Evolutionary conservation across 2,888 invertebrate species (phyloP).

Genomic region (Cabera pusaria): DNA sequence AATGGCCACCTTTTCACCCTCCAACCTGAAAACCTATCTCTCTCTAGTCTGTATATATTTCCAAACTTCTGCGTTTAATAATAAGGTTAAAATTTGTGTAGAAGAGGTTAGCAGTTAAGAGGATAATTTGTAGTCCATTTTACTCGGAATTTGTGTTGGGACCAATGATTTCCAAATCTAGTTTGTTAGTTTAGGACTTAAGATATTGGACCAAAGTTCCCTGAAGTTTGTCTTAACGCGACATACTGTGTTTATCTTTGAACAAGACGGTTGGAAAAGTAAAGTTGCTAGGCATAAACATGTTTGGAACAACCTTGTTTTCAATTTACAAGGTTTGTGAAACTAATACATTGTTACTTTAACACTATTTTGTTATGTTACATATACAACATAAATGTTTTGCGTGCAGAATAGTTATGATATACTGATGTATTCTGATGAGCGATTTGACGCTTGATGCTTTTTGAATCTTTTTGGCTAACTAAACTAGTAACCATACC

Average conservation of each 20-base stretch:
- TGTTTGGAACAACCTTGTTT: slow-evolving; percentile 2
- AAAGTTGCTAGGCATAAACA: background rate
- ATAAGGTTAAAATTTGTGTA: slow-evolving; percentile 25
- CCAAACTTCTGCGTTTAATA: too few species aligned
- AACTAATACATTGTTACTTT: too few species aligned
- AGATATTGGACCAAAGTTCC: slow-evolving; percentile 45
- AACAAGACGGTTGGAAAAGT: too few species aligned
- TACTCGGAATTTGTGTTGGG: slow-evolving; percentile 44
- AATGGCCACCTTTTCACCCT: slow-evolving; percentile 29
- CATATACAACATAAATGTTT: too few species aligned
- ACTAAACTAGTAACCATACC: too few species aligned
- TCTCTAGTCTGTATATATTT: too few species aligned
- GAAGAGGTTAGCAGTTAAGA: slow-evolving; percentile 3
- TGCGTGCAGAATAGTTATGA: too few species aligned
- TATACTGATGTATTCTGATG: too few species aligned
- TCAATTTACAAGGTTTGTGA: too few species aligned
- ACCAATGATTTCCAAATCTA: slow-evolving; percentile 56
- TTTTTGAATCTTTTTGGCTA: too few species aligned
- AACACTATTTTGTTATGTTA: too few species aligned
- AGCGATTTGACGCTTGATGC: too few species aligned
- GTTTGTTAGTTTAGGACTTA: slow-evolving; percentile 62
- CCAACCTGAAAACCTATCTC: slow-evolving; percentile 7
- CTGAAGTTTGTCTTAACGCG: slow-evolving; percentile 34
- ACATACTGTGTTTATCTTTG: slow-evolving; percentile 15
- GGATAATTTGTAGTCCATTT: slow-evolving; percentile 21